phyloP scores from a whole-genome alignment of 2,888 invertebrate species.

The Ctenicera cuprea region DNA sequence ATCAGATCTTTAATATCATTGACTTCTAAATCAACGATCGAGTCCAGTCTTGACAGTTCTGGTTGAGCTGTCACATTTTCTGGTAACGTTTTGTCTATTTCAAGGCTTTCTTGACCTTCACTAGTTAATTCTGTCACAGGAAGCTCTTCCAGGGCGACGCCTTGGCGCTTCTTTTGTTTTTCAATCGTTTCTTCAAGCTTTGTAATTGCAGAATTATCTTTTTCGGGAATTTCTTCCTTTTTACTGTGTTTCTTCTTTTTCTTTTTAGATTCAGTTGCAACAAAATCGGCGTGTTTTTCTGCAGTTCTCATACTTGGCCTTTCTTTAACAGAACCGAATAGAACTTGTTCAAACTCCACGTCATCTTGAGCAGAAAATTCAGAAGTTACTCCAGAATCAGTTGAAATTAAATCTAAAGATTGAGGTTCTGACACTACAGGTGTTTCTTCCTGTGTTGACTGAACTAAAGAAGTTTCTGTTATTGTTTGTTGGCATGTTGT shows the following conservation, averaged over 20 bases:
- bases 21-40: slow-evolving; percentile 70
- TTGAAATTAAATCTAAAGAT: slow-evolving; percentile 50
- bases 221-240: neutral
- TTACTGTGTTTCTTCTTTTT: slow-evolving; percentile 11
- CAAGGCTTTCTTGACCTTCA: slow-evolving; percentile 47
- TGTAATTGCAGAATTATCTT: neutral
- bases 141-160: slow-evolving; percentile 61
- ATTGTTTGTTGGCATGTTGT: no score
- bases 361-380: slow-evolving; percentile 45
- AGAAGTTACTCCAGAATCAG: slow-evolving; percentile 51
- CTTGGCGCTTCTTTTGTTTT: slow-evolving; percentile 60
- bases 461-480: neutral
- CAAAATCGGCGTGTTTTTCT: slow-evolving; percentile 20
- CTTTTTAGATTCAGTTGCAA: slow-evolving; percentile 8
- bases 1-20: slow-evolving; percentile 69
- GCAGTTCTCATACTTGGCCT: slow-evolving; percentile 66
- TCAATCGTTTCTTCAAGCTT: slow-evolving; percentile 47
- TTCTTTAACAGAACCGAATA: slow-evolving; percentile 80
- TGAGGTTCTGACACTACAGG: slow-evolving; percentile 35
- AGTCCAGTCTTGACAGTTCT: slow-evolving; percentile 66
- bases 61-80: slow-evolving; percentile 56
- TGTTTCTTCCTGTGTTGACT: slow-evolving; percentile 4
- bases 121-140: slow-evolving; percentile 53
- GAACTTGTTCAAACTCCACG: slow-evolving; percentile 74
- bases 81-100: slow-evolving; percentile 34